Conservation (phyloP, 1,140 invertebrate species). For the Antheraea pernyi region DNA sequence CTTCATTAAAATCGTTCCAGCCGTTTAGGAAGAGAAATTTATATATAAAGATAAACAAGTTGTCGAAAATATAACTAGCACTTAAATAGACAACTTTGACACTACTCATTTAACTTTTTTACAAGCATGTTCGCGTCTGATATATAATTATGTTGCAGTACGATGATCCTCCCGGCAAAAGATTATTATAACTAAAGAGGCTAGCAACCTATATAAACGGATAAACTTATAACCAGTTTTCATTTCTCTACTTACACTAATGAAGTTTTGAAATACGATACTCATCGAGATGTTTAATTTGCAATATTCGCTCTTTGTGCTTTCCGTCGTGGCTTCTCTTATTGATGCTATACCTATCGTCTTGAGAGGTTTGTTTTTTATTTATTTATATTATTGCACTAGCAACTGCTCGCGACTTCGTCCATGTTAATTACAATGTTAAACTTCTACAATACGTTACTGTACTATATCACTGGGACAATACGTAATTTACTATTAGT, state of each 20-base stretch:
- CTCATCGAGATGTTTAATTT: background rate
- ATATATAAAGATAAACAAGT: background rate
- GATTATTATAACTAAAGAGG: slow-evolving; percentile 7
- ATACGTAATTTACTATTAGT: too few relatives aligned
- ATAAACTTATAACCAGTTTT: background rate
- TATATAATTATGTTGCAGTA: slow-evolving; percentile 14
- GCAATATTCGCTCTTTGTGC: background rate
- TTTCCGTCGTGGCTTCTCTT: background rate
- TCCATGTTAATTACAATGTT: too few relatives aligned
- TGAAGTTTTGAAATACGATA: slow-evolving; percentile 5
- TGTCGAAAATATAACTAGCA: slow-evolving; percentile 3
- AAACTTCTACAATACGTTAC: too few relatives aligned
- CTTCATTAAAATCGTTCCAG: too few relatives aligned
- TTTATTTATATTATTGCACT: background rate
- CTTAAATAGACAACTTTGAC: slow-evolving; percentile 9
- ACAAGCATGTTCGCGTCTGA: slow-evolving; percentile 14
- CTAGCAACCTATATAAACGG: slow-evolving; percentile 27
- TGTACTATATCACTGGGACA: too few relatives aligned
- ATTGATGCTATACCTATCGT: slow-evolving; percentile 16
- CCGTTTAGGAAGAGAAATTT: too few relatives aligned
- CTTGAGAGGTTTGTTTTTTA: slow-evolving; percentile 17
- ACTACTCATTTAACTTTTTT: slow-evolving; percentile 14
- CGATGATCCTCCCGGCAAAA: slow-evolving; percentile 1
- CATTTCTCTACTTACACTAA: slow-evolving; percentile 13
- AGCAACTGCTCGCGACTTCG: background rate